Evolutionary conservation across 1,140 invertebrate genomes (phyloP).

Genomic region (Calephelis virginiensis): DNA sequence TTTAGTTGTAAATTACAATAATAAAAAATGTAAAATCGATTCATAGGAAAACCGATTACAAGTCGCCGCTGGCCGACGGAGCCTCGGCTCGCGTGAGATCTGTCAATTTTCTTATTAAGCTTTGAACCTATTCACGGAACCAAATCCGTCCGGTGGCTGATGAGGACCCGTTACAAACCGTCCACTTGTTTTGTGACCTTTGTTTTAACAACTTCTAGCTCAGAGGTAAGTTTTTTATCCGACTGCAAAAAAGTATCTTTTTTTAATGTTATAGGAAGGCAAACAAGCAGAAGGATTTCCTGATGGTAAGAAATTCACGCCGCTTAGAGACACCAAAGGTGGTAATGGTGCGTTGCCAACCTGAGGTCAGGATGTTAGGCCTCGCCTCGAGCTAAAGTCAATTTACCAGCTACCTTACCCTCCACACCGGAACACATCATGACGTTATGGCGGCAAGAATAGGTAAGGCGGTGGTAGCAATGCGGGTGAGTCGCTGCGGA

Average conservation of each 20-base stretch:
- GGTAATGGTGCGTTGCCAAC: no score
- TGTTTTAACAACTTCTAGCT: not conserved
- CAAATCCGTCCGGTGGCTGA: constrained; percentile 70
- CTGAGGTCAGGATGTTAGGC: no score
- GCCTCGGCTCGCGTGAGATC: constrained; percentile 50
- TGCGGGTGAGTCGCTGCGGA: no score
- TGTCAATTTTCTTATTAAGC: constrained; percentile 71
- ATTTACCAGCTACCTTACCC: no score
- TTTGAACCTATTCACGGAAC: constrained; percentile 71
- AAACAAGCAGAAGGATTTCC: no score
- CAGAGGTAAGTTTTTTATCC: not conserved
- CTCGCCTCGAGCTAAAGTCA: no score
- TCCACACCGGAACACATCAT: no score
- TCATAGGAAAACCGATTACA: constrained; percentile 9
- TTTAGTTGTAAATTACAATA: not conserved
- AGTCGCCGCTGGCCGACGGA: not conserved
- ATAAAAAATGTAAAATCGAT: constrained; percentile 9
- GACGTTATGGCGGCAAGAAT: no score
- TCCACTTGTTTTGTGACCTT: not conserved
- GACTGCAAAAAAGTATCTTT: not conserved
- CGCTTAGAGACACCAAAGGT: no score
- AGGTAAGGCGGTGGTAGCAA: no score
- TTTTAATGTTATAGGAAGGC: no score
- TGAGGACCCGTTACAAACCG: constrained; percentile 2
- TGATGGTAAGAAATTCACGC: no score